Conservation (phyloP, 2,113 vertebrate genomes). For the Podarcis muralis region DNA sequence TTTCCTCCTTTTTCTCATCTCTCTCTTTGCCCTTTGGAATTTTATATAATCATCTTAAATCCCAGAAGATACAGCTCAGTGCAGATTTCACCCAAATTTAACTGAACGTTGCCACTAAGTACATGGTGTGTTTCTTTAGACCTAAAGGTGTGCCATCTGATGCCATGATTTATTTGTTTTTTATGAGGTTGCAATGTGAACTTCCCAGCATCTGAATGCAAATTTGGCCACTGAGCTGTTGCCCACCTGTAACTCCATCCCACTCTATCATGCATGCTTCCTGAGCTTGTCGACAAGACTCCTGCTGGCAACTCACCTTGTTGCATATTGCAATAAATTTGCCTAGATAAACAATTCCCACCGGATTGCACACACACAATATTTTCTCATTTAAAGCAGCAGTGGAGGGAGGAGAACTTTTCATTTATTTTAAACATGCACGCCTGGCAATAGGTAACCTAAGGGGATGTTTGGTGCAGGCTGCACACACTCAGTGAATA, state of each 20-base stretch:
- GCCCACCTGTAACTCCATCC: background rate
- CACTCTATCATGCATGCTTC: fast-evolving
- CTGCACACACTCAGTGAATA: background rate
- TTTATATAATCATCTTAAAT: background rate
- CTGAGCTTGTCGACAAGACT: background rate
- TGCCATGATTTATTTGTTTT: background rate
- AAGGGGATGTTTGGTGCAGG: background rate
- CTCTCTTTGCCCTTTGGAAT: background rate
- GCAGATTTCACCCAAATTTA: background rate
- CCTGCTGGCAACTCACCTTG: background rate
- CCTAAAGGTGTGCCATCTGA: background rate
- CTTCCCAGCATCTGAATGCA: background rate
- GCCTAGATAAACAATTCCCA: background rate
- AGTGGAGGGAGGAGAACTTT: background rate
- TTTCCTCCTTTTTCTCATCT: background rate
- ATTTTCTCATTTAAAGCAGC: conserved; percentile 10
- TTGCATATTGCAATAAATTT: background rate
- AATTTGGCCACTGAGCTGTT: background rate
- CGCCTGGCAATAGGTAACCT: background rate
- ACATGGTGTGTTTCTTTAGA: fast-evolving
- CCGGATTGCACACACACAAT: background rate
- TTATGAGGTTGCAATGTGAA: background rate
- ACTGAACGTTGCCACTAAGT: background rate
- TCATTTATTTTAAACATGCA: background rate
- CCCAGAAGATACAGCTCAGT: background rate